Conservation (phyloP, 2,797 vertebrate genomes). For the Rhadinocentrus ornatus region DNA sequence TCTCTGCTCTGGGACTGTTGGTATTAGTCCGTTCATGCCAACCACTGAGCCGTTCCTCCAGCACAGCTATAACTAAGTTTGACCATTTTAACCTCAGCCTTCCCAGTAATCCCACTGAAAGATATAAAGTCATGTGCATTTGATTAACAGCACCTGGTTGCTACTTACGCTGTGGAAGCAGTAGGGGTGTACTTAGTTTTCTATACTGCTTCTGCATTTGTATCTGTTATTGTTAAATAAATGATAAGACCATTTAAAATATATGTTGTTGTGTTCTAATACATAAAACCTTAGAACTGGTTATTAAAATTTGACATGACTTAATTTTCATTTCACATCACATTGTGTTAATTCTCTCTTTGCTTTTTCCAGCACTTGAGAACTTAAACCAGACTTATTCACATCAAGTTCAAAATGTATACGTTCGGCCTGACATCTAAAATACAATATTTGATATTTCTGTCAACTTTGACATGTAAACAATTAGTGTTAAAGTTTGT, state of each 20-base stretch:
- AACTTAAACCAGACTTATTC: not conserved
- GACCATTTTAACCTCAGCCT: not conserved
- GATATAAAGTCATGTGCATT: not conserved
- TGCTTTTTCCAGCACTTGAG: not conserved
- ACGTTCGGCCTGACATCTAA: not conserved
- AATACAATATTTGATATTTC: not conserved
- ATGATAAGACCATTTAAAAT: too few relatives aligned
- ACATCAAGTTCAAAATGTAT: not conserved
- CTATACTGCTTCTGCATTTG: too few relatives aligned
- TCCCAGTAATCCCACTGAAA: conserved; percentile 5
- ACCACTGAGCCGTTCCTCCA: not conserved
- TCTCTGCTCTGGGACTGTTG: not conserved
- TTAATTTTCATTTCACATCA: not conserved
- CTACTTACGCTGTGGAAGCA: not conserved
- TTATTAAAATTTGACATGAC: too few relatives aligned
- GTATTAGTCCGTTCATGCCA: not conserved
- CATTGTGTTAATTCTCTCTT: conserved; percentile 1
- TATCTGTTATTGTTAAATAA: too few relatives aligned
- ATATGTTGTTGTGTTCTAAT: too few relatives aligned
- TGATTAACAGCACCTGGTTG: not conserved
- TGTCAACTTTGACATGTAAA: not conserved
- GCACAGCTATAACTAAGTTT: conserved; percentile 2
- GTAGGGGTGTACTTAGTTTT: not conserved
- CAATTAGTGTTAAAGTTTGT: not conserved
- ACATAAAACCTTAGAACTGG: too few relatives aligned